phyloP scores from a whole-genome alignment of 2,888 invertebrate genomes.

The Venustoraphidia nigricollis region DNA sequence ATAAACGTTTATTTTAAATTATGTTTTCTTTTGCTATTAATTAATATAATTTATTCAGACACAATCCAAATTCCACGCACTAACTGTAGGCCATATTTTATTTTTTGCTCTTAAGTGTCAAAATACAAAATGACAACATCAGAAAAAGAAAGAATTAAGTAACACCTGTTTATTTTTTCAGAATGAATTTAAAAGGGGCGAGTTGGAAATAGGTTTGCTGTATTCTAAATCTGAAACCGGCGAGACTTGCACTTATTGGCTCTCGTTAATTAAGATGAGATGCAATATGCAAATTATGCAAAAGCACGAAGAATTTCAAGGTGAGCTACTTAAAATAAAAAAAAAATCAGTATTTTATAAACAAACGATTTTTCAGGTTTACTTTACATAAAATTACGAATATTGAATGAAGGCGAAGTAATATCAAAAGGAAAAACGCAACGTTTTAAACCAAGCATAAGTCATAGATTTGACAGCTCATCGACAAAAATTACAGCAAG shows the following conservation, averaged over 20 bases:
- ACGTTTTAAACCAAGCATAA: slow-evolving; percentile 56
- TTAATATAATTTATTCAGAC: too few relatives aligned
- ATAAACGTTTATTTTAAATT: too few relatives aligned
- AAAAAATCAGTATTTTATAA: not conserved
- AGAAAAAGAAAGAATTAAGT: too few relatives aligned
- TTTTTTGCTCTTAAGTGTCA: not conserved
- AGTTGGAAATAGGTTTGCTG: slow-evolving; percentile 45
- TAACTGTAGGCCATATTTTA: slow-evolving; percentile 7
- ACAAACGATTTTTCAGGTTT: slow-evolving; percentile 33
- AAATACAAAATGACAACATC: too few relatives aligned
- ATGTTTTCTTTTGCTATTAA: too few relatives aligned
- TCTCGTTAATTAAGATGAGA: slow-evolving; percentile 44
- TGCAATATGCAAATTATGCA: slow-evolving; percentile 59
- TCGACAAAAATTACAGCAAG: slow-evolving; percentile 44
- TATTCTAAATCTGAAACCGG: slow-evolving; percentile 52
- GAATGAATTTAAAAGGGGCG: slow-evolving; percentile 53
- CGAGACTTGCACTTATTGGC: slow-evolving; percentile 41
- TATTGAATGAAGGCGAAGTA: slow-evolving; percentile 44
- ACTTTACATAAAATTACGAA: slow-evolving; percentile 62
- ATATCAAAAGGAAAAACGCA: slow-evolving; percentile 51
- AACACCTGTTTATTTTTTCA: slow-evolving; percentile 21
- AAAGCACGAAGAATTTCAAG: slow-evolving; percentile 50
- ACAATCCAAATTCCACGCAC: slow-evolving; percentile 15
- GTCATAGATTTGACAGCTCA: slow-evolving; percentile 57
- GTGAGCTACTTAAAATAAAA: slow-evolving; percentile 21